A percentile compares a stretch with the other conserved stretches of the same genome.
phyloP scores from a whole-genome alignment of 2,797 vertebrate species.

The Chrysolophus pictus region DNA sequence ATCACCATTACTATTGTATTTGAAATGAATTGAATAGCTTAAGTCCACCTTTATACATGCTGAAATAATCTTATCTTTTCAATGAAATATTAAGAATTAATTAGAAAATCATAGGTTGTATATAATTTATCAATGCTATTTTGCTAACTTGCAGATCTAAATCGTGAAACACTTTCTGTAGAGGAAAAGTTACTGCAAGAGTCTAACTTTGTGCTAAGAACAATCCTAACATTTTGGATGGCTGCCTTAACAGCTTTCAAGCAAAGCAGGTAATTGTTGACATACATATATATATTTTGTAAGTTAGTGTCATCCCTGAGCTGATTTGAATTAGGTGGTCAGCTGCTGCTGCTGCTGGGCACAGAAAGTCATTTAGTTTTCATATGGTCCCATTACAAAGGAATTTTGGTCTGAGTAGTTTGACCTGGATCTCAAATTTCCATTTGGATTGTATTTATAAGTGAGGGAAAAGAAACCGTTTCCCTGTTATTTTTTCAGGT shows the following conservation, averaged over 20 bases:
- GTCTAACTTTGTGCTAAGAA: conserved; percentile 74
- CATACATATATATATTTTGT: neutral
- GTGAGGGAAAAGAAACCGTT: neutral
- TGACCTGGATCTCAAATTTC: neutral
- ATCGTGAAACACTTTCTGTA: conserved; percentile 57
- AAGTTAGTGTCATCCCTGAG: neutral
- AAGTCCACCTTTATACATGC: neutral
- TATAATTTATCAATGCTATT: neutral
- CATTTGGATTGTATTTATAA: neutral
- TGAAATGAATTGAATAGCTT: neutral
- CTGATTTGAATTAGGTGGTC: neutral
- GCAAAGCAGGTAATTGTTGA: conserved; percentile 65
- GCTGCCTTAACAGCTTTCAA: conserved; percentile 71
- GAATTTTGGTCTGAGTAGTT: neutral
- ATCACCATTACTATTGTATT: neutral
- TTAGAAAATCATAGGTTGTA: neutral
- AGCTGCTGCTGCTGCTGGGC: neutral
- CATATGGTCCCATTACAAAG: neutral
- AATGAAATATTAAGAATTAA: neutral
- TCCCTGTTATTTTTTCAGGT: conserved; percentile 67
- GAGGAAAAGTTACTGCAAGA: conserved; percentile 67
- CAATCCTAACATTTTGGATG: conserved; percentile 80
- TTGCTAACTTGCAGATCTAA: conserved; percentile 72
- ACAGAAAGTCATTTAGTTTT: neutral
- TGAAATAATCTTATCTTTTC: neutral